A percentile compares a stretch with the other conserved stretches of the same genome.
phyloP scores from a whole-genome alignment of 2,113 vertebrate genomes.

The Natator depressus region DNA sequence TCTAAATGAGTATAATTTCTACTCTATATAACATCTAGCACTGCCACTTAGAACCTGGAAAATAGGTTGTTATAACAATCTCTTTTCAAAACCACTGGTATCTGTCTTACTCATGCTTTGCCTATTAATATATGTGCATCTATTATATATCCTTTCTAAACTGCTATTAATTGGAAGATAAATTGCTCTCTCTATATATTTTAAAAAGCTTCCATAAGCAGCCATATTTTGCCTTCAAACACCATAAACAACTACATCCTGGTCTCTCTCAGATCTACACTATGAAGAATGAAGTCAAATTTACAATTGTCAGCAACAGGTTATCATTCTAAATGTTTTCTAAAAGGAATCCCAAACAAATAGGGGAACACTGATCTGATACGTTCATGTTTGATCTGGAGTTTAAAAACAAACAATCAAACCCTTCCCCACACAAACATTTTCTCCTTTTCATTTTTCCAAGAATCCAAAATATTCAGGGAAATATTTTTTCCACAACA shows the following conservation, averaged over 20 bases:
- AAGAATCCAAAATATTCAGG: not conserved
- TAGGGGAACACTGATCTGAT: not conserved
- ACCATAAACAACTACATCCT: not conserved
- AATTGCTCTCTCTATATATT: not conserved
- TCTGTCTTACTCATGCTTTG: not conserved
- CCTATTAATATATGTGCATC: not conserved
- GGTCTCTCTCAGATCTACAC: not conserved
- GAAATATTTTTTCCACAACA: not conserved
- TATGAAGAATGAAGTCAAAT: conserved; percentile 16
- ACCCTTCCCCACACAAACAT: not conserved
- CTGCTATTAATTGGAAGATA: not conserved
- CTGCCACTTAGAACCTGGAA: not conserved
- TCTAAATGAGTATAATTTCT: not conserved
- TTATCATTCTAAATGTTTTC: not conserved
- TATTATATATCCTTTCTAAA: not conserved
- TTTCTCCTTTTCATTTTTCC: not conserved
- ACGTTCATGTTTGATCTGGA: not conserved
- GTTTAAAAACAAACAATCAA: not conserved
- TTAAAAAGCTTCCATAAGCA: not conserved
- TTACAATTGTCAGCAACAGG: not conserved
- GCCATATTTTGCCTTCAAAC: not conserved
- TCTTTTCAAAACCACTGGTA: not conserved
- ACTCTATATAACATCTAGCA: not conserved
- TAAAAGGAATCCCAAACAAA: not conserved
- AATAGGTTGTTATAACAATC: not conserved